Base-by-base conservation (phyloP, 2,797 vertebrate species). In the Lepus oiostolus region DNA sequence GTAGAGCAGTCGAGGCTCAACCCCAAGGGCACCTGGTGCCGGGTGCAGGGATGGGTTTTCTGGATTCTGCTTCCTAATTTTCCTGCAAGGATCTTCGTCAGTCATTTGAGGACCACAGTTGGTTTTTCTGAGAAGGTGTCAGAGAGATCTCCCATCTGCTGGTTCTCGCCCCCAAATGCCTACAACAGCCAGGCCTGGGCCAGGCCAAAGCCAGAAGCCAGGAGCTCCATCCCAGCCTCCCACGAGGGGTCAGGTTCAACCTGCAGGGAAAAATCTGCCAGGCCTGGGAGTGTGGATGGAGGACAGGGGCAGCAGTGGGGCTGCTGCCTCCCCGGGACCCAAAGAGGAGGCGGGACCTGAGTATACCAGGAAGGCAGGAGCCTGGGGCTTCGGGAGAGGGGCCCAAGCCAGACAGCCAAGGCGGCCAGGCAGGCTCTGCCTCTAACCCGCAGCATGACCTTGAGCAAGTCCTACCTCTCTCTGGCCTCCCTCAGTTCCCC, bases 1-100 rank as follows among this genome's bases (percentile, higher is more conserved):
- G 93, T 88, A 19, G 32, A 50, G 38, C 54, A 4, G 19, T 58
- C 12, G 35, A 62, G 28, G 52, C 35, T 87, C 30, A 77, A 63
- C 79, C 38, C 88, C 95, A 91, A 91, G 85, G 94, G 91, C 79
- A 62, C 38, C 58, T 3, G 32, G 62, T 4, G 42, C 67, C 72
- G 4, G 5, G 2, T 26, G 72, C 11, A 12, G 2, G 58, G 35
- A 68, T 28, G 75, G 35, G 12, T n/a, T 6, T 62, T 50, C 62
- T 32, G 84, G 63, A 30, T 85, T 30, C 77, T 42, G 32, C 58
- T 90, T 38, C 35, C n/a, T 58, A 65, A 47, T 11, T 80, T 82
- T 75, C 75, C 70, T 52, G 19, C 13, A 7, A 58, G 54, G 54
- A 22, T 12, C 17, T 35, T 17, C 16, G 42, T 74, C 52, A 21